Base-by-base conservation (phyloP, 2,113 vertebrate species). In the Lagopus muta region DNA sequence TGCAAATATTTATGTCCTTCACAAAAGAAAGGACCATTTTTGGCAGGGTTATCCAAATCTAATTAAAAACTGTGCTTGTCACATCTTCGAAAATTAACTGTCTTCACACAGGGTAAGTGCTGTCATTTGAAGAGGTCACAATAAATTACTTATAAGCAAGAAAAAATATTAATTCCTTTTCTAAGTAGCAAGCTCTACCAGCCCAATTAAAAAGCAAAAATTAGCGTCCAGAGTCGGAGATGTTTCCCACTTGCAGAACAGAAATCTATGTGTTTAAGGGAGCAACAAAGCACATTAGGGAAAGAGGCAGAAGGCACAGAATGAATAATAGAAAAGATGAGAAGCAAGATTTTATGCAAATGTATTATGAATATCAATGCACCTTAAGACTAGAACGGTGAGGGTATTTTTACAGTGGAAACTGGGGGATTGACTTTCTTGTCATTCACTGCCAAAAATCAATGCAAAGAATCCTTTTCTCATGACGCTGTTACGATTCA, bases 401-500 rank as follows among this genome's bases (percentile, higher is more conserved):
- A 38, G 80, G 69, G 25, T 87, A 82, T 91, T n/a, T 17, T 79
- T 90, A 89, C 85, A 65, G 86, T 93, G 83, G 90, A 97, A 97
- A 89, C 85, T 61, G 77, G 90, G 85, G 84, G 90, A 93, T 94
- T 93, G 70, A 40, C 64, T 93, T 75, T 88, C 66, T 88, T 91
- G 90, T 96, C 87, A 92, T 96, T 97, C 96, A 90, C 78, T 86
- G 94, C 91, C 95, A 95, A 94, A 95, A 98, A 98, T 98, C 98
- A 97, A 97, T 98, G 97, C 91, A 86, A 89, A 92, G 95, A 91
- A 98, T 96, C 95, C 97, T 96, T 97, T 95, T 95, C 97, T 97
- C 95, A 78, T 93, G 97, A 97, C 97, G 96, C 96, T 95, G 96
- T 98, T 98, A 98, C 97, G 95, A 95, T 90, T 97, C 96, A 98